Evolutionary conservation across 2,797 vertebrate species (phyloP).

Genomic region (Sebastes oblongus): DNA sequence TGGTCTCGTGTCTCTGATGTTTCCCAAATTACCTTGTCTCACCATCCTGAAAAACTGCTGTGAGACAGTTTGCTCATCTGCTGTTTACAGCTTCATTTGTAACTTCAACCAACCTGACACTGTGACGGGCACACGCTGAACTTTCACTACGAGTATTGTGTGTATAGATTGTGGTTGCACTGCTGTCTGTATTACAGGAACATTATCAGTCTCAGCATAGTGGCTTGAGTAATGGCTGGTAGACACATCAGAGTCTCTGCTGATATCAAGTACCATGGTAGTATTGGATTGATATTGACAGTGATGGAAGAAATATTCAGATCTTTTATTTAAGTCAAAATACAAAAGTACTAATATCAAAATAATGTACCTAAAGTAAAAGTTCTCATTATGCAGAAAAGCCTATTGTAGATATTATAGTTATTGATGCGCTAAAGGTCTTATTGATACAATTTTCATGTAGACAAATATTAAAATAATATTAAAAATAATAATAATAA

Average conservation of each 20-base stretch:
- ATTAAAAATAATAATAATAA: too few species aligned
- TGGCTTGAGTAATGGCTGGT: not conserved
- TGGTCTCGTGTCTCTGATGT: conserved; percentile 33
- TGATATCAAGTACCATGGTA: too few species aligned
- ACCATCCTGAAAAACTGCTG: conserved; percentile 21
- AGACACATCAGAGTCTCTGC: not conserved
- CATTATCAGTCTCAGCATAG: not conserved
- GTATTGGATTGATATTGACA: not conserved
- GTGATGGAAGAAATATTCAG: not conserved
- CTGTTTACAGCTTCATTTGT: not conserved
- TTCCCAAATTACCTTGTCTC: conserved; percentile 55
- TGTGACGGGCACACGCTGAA: not conserved
- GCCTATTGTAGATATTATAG: too few species aligned
- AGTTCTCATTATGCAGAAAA: too few species aligned
- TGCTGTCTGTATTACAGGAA: not conserved
- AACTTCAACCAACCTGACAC: not conserved
- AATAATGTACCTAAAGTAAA: not conserved
- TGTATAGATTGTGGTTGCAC: not conserved
- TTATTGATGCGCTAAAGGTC: too few species aligned
- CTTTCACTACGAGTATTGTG: not conserved
- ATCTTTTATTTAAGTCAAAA: not conserved
- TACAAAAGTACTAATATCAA: not conserved
- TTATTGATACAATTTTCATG: too few species aligned
- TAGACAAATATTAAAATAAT: too few species aligned
- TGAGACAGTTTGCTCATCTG: not conserved